These are phyloP conservation scores for Sialia sialis DNA, from an alignment of 2,113 vertebrate species.

Conservation along the genomic window DNA sequence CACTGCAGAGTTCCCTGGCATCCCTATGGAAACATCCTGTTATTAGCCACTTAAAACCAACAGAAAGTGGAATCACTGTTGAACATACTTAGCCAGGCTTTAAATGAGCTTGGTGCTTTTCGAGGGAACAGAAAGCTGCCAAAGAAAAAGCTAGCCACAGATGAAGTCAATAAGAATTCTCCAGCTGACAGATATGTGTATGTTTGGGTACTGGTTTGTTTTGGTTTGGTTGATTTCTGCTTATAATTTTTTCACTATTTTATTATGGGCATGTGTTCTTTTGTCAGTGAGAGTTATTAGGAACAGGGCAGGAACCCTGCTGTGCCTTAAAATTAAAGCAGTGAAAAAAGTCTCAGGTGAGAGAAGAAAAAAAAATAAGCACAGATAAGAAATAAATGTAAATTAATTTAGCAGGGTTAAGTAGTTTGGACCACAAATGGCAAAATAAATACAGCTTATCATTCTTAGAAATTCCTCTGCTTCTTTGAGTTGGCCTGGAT, in stretches of 20 bases:
- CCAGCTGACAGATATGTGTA: not conserved
- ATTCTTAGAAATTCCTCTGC: not conserved
- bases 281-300: constrained; percentile 38
- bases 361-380: not conserved
- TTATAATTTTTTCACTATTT: not conserved
- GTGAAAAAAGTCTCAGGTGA: not conserved
- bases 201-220: not conserved
- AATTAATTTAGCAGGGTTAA: constrained; percentile 16
- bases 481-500: not conserved
- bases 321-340: constrained; percentile 54
- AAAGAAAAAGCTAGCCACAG: not conserved
- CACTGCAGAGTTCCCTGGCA: not conserved
- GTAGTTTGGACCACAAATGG: not conserved
- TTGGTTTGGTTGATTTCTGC: constrained; percentile 10
- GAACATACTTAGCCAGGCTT: not conserved
- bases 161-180: not conserved
- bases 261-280: not conserved
- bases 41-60: not conserved
- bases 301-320: constrained; percentile 28
- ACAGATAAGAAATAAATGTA: constrained; percentile 31
- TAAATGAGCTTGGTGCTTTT: not conserved
- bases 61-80: not conserved
- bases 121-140: not conserved
- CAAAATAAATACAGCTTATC: not conserved
- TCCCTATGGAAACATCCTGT: not conserved